Base-by-base conservation (phyloP, 2,113 vertebrate genomes). In the Nothobranchius furzeri region DNA sequence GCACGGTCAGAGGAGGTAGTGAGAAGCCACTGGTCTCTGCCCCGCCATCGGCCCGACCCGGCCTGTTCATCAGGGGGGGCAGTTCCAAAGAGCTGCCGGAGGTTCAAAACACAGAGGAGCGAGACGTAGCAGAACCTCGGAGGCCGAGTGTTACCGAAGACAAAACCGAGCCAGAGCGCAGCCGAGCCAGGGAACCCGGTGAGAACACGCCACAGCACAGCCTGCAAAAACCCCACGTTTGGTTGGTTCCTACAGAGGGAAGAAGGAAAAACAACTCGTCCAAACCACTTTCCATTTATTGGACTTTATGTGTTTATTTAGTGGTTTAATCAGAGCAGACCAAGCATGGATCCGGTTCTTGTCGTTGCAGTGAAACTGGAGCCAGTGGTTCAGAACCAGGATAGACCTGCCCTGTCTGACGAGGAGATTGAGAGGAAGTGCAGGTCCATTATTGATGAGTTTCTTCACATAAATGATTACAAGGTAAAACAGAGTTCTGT, bases 401-500 rank as follows among this genome's bases (percentile, higher is more conserved):
- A 95, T 64, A 95, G 92, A 85, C 82, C 93, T 50, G 76, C 75
- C 0, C 73, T 96, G 48, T 94, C 96, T 47, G 96, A 97, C 75
- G 96, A 96, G 53, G 95, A 97, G 78, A 88, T 96, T 40, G 95
- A 96, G 87, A 95, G 94, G 76, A 99, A 97, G 83, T 97, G 93
- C 65, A 96, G 91, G 88, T 92, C 97, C 72, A 98, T 99, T 80
- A 96, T 99, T 72, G 98, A 99, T 58, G 98, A 99, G 87, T 99
- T 98, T 87, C 92, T 99, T 75, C 97, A 99, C 89, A 98, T 99
- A 87, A 98, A 96, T 12, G 98, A 99, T 90, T 95, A 94, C 83
- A 98, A 98, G 96, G 98, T 97, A 88, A 6, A 10, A 4, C 36
- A 37, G 35, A 40, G 9, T 30, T 30, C 24, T 13, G 51, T 36